Conservation (phyloP, 2,113 vertebrate genomes). For the Salvator merianae region DNA sequence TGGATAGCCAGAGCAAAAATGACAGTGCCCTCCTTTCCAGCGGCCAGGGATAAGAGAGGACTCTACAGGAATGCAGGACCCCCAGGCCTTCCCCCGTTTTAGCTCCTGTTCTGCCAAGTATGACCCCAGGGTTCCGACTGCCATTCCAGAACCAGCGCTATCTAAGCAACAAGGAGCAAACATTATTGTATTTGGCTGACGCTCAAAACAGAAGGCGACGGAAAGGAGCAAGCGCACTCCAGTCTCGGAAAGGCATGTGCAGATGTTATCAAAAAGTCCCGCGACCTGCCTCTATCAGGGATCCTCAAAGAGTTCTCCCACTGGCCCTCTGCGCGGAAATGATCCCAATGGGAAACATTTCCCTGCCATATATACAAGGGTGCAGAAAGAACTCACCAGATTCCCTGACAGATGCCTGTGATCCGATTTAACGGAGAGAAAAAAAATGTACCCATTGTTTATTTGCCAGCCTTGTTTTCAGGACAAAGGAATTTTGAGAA, state of each 20-base stretch:
- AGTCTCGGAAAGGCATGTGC: background rate
- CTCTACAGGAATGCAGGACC: background rate
- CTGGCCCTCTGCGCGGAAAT: too few relatives aligned
- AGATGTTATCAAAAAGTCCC: too few relatives aligned
- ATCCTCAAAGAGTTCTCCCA: too few relatives aligned
- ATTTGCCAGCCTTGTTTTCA: background rate
- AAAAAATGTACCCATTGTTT: background rate
- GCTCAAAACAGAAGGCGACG: background rate
- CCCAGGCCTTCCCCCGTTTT: background rate
- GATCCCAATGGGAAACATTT: background rate
- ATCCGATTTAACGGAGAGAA: background rate
- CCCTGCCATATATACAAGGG: background rate
- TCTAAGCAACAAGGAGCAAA: background rate
- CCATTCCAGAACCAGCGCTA: background rate
- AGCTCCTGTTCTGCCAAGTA: too few relatives aligned
- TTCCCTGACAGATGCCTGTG: background rate
- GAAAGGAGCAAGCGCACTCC: background rate
- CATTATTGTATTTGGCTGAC: background rate
- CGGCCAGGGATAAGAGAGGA: background rate
- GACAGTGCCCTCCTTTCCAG: conserved; percentile 22
- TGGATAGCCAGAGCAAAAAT: conserved; percentile 19
- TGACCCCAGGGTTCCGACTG: background rate
- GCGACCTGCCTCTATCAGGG: background rate
- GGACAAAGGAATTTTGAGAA: background rate
- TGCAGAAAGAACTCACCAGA: background rate